Percentiles rank a stretch among this genome's conserved stretches.
Conservation (phyloP, 2,797 vertebrate genomes). For the Todus mexicanus region DNA sequence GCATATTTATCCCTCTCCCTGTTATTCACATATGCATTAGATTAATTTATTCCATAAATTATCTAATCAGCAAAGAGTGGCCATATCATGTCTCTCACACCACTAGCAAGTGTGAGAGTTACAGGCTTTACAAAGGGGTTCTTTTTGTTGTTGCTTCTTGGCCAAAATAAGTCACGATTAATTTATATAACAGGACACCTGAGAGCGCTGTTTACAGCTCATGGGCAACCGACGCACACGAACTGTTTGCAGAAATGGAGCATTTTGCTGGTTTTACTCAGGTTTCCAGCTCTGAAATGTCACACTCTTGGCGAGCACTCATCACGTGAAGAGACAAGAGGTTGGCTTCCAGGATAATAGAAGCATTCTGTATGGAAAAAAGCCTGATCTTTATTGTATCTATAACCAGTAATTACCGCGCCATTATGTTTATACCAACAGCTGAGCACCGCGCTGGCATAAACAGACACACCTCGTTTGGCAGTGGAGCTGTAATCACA, state of each 20-base stretch:
- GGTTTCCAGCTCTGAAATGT: neutral
- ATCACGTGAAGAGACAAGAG: neutral
- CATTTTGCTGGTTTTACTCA: neutral
- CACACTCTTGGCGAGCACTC: neutral
- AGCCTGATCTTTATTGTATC: conserved; percentile 26
- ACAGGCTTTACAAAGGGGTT: neutral
- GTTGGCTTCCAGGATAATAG: neutral
- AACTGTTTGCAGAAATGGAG: neutral
- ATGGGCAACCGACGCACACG: neutral
- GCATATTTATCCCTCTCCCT: neutral
- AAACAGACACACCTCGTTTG: conserved; percentile 41
- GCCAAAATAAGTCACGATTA: neutral
- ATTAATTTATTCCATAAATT: neutral
- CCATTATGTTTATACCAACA: conserved; percentile 32
- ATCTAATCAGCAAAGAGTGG: neutral
- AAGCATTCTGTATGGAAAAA: neutral
- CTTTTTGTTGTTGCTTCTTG: neutral
- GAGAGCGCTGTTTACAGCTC: neutral
- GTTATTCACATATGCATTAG: neutral
- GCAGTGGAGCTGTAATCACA: neutral
- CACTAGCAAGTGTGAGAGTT: neutral
- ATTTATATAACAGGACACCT: neutral
- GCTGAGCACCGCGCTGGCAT: neutral
- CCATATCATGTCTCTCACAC: neutral
- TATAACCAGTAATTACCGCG: conserved; percentile 24